phyloP scores from a whole-genome alignment of 2,113 vertebrate genomes.

The Zosterops lateralis region DNA sequence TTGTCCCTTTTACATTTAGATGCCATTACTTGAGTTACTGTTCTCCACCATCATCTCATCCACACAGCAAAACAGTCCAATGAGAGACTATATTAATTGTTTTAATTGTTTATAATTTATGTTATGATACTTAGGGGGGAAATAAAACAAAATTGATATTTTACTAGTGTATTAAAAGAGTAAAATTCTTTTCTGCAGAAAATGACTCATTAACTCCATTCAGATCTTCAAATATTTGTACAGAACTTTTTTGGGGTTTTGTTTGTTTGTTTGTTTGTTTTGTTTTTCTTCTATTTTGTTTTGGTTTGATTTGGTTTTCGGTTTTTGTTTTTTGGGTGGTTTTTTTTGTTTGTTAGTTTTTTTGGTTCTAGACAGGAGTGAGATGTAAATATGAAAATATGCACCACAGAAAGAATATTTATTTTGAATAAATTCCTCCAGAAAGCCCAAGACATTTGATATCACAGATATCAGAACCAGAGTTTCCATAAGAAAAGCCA shows the following conservation, averaged over 20 bases:
- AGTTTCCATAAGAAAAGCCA: background rate
- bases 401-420: background rate
- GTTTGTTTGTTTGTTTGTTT: no score
- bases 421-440: background rate
- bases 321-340: no score
- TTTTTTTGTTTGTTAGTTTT: no score
- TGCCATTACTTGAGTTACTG: background rate
- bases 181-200: background rate
- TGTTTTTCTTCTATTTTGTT: no score
- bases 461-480: background rate
- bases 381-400: background rate
- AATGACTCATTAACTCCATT: background rate
- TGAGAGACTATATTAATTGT: background rate
- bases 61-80: background rate
- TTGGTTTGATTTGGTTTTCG: no score
- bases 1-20: background rate
- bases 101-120: background rate
- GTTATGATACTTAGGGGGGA: background rate
- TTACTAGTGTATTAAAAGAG: background rate
- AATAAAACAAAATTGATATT: background rate
- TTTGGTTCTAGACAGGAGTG: background rate
- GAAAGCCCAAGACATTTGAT: background rate
- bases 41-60: background rate
- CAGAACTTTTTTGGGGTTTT: no score
- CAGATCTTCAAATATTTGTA: background rate